Evolutionary conservation across 1,140 invertebrate genomes (phyloP), one percentile per base, ranked within the genome.

Genomic region (Drosophila ambigua): DNA sequence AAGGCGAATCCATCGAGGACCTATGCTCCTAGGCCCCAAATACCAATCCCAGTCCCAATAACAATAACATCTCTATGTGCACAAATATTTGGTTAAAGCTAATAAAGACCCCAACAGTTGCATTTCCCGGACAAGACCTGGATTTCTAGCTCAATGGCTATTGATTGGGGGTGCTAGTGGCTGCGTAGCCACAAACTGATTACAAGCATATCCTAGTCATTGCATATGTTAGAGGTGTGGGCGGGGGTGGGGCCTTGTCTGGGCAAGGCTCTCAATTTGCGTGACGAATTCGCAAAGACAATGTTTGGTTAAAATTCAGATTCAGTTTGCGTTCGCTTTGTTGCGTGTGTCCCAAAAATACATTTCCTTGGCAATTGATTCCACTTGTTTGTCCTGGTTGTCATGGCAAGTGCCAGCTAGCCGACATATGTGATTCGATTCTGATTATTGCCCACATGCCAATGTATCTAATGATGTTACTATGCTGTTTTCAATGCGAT

Each of bases 1-100:
- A 90, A 49, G 81, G 84, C 28, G 91, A 92, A 66, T 92, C 91
- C 15, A 71, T 90, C 15, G 91, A 92, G 44, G 90, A 92, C 69
- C 73, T 91, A 26, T 90, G 88, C 61, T 62, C 78, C 8, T 85
- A 87, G 74, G 11, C 5, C 9, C 23, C 8, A n/a, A 5, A 41
- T 2, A 9, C 2, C 16, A 16, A 16, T 16, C 44, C 24, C 39
- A 49, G 11, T 15, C 35, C 35, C 35, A 39, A 39, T 39, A 13
- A 39, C 35, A 5, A 39, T 43, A 71, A 48, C 46, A 69, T 50
- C 24, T 68, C 51, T 69, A 45, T 69, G 45, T 69, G 67, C 67
- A 71, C 67, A 71, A 71, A 69, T 71, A 49, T 50, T 39, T n/a
- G 35, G 45, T 69, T 71, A 15, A 58, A 31, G 51, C 45, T 43